These are phyloP conservation scores for Coboldia fuscipes DNA, from an alignment of 1,140 invertebrate genomes.

Conservation along the genomic window DNA sequence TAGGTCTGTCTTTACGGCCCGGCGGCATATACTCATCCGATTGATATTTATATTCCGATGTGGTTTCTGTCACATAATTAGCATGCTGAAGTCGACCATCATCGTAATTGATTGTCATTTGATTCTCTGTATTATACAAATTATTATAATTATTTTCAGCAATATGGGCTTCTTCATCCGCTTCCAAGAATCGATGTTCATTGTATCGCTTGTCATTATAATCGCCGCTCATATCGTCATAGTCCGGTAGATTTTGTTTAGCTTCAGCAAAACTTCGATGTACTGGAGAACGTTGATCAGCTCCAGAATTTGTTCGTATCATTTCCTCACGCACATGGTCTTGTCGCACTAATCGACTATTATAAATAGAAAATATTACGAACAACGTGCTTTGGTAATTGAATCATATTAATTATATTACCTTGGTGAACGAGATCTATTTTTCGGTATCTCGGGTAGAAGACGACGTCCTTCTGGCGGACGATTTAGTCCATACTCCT, in stretches of 20 bases:
- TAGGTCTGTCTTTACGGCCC: not conserved
- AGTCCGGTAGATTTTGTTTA: conserved; percentile 17
- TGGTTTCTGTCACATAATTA: conserved; percentile 8
- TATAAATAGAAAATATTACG: not conserved
- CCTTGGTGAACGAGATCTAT: conserved; percentile 2
- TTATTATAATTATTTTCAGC: not conserved
- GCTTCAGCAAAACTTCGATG: conserved; percentile 17
- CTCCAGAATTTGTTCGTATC: not conserved
- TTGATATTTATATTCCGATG: conserved; percentile 1
- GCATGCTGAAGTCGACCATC: conserved; percentile 10
- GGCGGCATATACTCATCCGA: conserved; percentile 1
- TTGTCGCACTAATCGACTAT: conserved; percentile 17
- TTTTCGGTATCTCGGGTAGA: conserved; percentile 15
- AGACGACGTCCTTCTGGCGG: conserved; percentile 12
- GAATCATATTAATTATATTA: not conserved
- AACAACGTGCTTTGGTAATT: not conserved
- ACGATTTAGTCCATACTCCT: conserved; percentile 18
- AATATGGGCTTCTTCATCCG: conserved; percentile 13
- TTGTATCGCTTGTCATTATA: conserved; percentile 14
- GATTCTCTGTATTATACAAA: not conserved
- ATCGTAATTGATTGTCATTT: not conserved
- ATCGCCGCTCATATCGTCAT: conserved; percentile 12
- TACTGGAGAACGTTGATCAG: conserved; percentile 2
- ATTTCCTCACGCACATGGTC: conserved; percentile 17
- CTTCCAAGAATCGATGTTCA: conserved; percentile 17